Conservation (phyloP, 2,113 vertebrate genomes). For the Platanista minor region DNA sequence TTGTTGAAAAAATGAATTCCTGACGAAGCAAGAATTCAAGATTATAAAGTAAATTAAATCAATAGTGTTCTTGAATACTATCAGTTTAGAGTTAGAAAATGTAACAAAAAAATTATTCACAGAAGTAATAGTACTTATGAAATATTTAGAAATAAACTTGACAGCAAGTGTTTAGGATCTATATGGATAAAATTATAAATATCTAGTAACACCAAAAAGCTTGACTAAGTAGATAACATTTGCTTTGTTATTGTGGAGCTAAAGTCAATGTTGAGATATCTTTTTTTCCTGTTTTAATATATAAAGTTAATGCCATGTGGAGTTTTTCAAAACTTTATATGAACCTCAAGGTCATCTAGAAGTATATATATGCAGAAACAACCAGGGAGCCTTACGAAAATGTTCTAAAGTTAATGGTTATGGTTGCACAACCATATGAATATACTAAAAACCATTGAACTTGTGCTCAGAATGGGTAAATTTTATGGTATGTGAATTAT, state of each 20-base stretch:
- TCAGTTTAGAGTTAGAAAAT: not conserved
- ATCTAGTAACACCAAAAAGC: not conserved
- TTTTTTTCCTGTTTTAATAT: not conserved
- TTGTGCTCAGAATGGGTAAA: not conserved
- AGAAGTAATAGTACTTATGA: not conserved
- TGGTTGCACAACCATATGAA: not conserved
- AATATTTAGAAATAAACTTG: not conserved
- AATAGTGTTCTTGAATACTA: not conserved
- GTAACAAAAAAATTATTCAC: not conserved
- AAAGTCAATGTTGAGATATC: not conserved
- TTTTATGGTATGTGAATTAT: not conserved
- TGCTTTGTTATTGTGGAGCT: not conserved
- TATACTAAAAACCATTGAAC: not conserved
- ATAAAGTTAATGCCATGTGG: not conserved
- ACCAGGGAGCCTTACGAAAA: not conserved
- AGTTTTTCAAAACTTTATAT: not conserved
- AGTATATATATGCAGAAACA: not conserved
- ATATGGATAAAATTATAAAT: not conserved
- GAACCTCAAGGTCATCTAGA: not conserved
- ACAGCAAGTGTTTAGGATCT: not conserved
- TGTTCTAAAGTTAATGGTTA: not conserved
- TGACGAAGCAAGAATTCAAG: not conserved
- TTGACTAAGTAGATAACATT: not conserved
- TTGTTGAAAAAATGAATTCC: not conserved
- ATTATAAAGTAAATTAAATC: constrained; percentile 7